These are phyloP conservation scores for Piaya cayana DNA, from an alignment of 2,113 vertebrate genomes.

Conservation along the genomic window DNA sequence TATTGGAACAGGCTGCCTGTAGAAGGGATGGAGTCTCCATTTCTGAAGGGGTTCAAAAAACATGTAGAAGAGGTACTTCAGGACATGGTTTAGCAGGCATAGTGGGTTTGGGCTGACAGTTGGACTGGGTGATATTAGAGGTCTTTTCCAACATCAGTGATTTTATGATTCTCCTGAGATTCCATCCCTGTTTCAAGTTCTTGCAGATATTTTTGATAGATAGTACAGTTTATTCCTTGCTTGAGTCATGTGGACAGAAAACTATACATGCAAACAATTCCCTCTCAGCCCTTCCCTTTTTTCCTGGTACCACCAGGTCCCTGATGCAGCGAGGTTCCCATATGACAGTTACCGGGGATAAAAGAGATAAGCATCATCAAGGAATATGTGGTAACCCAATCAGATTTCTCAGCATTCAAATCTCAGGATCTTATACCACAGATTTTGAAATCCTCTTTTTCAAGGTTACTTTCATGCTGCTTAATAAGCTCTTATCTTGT, in stretches of 20 bases:
- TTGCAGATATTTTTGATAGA: neutral
- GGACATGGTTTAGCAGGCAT: no score
- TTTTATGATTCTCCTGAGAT: neutral
- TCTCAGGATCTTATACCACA: neutral
- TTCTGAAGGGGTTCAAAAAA: no score
- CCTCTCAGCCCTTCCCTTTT: conserved; percentile 13
- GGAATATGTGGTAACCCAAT: neutral
- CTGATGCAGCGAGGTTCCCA: neutral
- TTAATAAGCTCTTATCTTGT: conserved; percentile 40
- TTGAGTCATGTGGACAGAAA: conserved; percentile 13
- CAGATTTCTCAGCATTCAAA: neutral
- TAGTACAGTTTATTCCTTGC: neutral
- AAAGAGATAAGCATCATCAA: neutral
- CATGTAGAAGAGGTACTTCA: no score
- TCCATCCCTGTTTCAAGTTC: neutral
- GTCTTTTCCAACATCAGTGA: no score
- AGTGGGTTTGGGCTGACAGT: no score
- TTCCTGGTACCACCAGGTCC: neutral
- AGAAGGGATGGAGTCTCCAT: no score
- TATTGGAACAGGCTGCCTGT: no score
- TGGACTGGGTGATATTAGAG: no score
- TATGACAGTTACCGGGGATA: neutral
- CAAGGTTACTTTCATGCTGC: conserved; percentile 27
- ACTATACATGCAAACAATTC: neutral
- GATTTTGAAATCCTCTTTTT: conserved; percentile 32